Evolutionary conservation across 2,113 vertebrate genomes (phyloP), one percentile per base, ranked within the genome.

Genomic region (Abramis brama): DNA sequence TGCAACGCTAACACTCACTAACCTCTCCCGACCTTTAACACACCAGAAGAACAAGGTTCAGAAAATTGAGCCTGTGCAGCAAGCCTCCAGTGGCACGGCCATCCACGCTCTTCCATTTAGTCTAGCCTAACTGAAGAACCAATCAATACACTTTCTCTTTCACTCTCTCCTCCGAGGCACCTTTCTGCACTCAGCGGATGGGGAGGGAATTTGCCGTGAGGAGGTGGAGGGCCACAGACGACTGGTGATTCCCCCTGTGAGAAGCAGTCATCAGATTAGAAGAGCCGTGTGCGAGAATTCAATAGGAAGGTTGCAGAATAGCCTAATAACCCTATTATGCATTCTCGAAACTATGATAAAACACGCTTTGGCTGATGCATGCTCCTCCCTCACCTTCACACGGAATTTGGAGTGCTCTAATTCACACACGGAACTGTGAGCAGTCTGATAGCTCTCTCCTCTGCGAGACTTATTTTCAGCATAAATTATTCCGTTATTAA

Each of bases 11-110:
- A 90, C 84, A 73, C 64, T 85, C 78, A 83, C 73, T 88, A 86
- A 88, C 83, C 88, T 83, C 71, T 39, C 39, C 59, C 66, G 85
- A 89, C 85, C 86, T 86, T 81, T 85, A 80, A 80, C 74, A 85
- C 81, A 86, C 82, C 59, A 74, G 45, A 55, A 83, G 78, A 80
- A 84, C 82, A 82, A 55, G 85, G 77, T 84, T 64, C 71, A 88
- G 82, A 78, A 84, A 88, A 87, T 84, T 55, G 27, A 73, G 79
- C 43, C 75, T 45, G 70, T 19, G 47, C 45, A 8, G 83, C 68
- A 59, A 17, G n/a, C 71, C 66, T 79, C 86, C 33, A 7, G 30
- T 47, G 74, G 76, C 83, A 55, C 11, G 4, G 73, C 76, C 70
- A 25, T 70, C 88, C 82, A 77, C 79, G 33, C 5, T 27, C 25